Conservation (phyloP, 2,888 invertebrate genomes). For the Chironomus riparius region DNA sequence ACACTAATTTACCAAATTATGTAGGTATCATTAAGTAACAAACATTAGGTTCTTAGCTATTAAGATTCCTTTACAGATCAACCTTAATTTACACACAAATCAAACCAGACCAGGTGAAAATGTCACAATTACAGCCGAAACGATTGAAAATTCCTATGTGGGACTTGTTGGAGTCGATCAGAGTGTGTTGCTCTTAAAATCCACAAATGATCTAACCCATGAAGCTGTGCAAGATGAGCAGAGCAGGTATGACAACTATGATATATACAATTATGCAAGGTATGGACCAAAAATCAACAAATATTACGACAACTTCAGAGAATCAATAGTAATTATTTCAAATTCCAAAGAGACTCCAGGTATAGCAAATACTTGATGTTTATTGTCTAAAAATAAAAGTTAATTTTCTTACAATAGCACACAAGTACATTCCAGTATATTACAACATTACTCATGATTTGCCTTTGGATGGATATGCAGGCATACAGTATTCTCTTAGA, state of each 20-base stretch:
- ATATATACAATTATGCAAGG: neutral
- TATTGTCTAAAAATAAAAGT: too few species aligned
- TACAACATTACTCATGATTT: too few species aligned
- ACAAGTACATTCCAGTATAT: too few species aligned
- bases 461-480: too few species aligned
- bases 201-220: slow-evolving; percentile 50
- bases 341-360: slow-evolving; percentile 19
- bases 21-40: too few species aligned
- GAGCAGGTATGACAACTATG: neutral
- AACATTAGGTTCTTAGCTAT: too few species aligned
- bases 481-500: too few species aligned
- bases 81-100: slow-evolving; percentile 28
- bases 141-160: slow-evolving; percentile 72
- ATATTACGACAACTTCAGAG: too few species aligned
- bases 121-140: slow-evolving; percentile 61
- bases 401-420: too few species aligned
- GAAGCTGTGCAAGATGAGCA: neutral
- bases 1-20: too few species aligned
- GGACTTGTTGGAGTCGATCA: slow-evolving; percentile 77
- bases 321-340: neutral
- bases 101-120: slow-evolving; percentile 61
- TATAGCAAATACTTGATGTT: neutral
- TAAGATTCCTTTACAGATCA: neutral
- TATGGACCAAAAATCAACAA: too few species aligned
- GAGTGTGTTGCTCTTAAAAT: slow-evolving; percentile 55